Percentiles rank a stretch among this genome's conserved stretches.
Conservation (phyloP, 2,113 vertebrate genomes). For the Burhinus bistriatus region DNA sequence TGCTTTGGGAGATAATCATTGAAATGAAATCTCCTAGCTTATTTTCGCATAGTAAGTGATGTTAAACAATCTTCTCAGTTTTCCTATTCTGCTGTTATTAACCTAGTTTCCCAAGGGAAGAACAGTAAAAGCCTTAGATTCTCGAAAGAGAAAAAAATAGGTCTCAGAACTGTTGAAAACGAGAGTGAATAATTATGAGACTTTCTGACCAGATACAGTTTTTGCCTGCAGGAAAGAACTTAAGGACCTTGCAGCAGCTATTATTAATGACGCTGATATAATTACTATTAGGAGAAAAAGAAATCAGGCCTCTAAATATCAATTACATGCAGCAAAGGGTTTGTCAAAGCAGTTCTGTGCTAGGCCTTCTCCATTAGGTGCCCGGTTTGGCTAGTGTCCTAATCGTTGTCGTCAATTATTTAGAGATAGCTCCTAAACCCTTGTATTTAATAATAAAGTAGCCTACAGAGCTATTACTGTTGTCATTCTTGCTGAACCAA, state of each 20-base stretch:
- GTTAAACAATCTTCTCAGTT: slow-evolving; percentile 65
- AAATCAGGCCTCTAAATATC: slow-evolving; percentile 65
- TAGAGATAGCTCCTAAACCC: slow-evolving; percentile 49
- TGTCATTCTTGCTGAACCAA: slow-evolving; percentile 15
- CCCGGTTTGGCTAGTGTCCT: slow-evolving; percentile 27
- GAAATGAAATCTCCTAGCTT: slow-evolving; percentile 40
- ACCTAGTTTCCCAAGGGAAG: slow-evolving; percentile 49
- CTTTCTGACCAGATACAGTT: slow-evolving; percentile 56
- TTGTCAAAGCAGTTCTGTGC: slow-evolving; percentile 42
- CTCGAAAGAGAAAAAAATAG: slow-evolving; percentile 9
- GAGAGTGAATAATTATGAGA: slow-evolving; percentile 59
- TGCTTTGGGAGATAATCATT: slow-evolving; percentile 59
- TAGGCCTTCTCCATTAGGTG: slow-evolving; percentile 43
- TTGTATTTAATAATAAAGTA: slow-evolving; percentile 57
- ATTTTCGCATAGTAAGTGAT: slow-evolving; percentile 55
- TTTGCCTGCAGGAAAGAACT: slow-evolving; percentile 56
- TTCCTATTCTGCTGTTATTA: slow-evolving; percentile 64
- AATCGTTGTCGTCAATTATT: slow-evolving; percentile 64
- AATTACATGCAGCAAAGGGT: slow-evolving; percentile 52
- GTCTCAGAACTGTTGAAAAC: slow-evolving; percentile 45
- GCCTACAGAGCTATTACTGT: background rate
- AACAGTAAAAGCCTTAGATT: slow-evolving; percentile 38
- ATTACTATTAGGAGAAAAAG: slow-evolving; percentile 63
- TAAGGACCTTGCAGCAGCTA: slow-evolving; percentile 24
- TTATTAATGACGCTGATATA: slow-evolving; percentile 67